Percentiles rank a stretch among this genome's conserved stretches.
Evolutionary conservation across 1,140 invertebrate genomes (phyloP).

Genomic region (Trichoplusia ni): DNA sequence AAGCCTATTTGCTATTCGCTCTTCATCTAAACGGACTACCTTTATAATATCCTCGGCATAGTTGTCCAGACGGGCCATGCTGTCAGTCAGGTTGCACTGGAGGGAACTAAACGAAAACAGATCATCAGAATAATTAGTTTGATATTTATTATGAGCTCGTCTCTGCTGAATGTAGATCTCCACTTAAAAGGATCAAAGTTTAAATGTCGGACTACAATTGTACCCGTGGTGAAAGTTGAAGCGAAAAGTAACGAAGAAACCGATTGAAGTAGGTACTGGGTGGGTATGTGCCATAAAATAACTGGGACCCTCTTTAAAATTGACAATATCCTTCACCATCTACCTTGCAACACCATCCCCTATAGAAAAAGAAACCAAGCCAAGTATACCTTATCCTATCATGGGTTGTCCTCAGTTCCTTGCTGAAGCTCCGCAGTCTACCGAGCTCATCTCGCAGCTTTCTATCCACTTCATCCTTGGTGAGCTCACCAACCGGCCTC

Average conservation of each 20-base stretch:
- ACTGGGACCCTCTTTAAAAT: no score
- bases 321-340: no score
- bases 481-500: slow-evolving; percentile 52
- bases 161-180: no score
- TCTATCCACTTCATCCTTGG: slow-evolving; percentile 56
- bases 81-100: slow-evolving; percentile 45
- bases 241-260: no score
- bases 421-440: slow-evolving; percentile 50
- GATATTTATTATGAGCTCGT: no score
- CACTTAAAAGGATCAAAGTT: no score
- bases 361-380: not conserved
- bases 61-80: slow-evolving; percentile 53
- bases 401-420: slow-evolving; percentile 55
- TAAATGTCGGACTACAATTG: no score
- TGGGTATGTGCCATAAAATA: no score
- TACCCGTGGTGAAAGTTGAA: no score
- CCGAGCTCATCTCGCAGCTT: slow-evolving; percentile 55
- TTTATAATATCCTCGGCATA: slow-evolving; percentile 52
- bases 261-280: no score
- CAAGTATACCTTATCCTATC: slow-evolving; percentile 52
- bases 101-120: slow-evolving; percentile 46
- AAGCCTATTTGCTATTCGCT: slow-evolving; percentile 43
- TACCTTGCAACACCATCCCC: no score
- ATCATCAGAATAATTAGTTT: no score
- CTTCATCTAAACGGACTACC: slow-evolving; percentile 54